Conservation (phyloP, 2,797 vertebrate genomes). For the Todus mexicanus region DNA sequence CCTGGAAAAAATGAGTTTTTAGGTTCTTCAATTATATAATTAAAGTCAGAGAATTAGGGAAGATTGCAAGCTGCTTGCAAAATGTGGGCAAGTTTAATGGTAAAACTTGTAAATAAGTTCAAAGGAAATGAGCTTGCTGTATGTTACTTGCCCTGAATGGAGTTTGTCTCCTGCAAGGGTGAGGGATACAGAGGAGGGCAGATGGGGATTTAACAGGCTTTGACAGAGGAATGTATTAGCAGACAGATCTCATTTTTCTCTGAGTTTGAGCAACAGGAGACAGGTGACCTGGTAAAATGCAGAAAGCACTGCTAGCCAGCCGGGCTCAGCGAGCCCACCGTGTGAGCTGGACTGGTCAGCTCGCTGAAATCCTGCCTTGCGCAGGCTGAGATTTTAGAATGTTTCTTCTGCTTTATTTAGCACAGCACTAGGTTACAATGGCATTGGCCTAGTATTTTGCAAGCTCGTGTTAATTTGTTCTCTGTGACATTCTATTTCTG, state of each 20-base stretch:
- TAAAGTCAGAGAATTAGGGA: conserved; percentile 79
- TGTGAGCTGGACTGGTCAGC: accelerated
- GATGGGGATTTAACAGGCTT: background rate
- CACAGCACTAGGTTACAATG: background rate
- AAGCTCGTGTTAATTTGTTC: background rate
- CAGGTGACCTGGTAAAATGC: background rate
- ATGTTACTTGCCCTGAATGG: conserved; percentile 17
- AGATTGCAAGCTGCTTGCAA: conserved; percentile 79
- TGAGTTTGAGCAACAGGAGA: background rate
- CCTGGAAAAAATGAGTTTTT: conserved; percentile 81
- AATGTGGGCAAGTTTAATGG: conserved; percentile 76
- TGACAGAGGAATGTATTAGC: background rate
- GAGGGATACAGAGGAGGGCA: background rate
- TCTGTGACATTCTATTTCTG: background rate
- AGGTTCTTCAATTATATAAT: conserved; percentile 81
- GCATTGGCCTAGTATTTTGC: background rate
- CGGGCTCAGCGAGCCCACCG: background rate
- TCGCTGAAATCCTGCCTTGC: background rate
- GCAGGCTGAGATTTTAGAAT: background rate
- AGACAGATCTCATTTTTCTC: background rate
- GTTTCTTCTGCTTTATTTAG: background rate
- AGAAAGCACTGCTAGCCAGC: background rate
- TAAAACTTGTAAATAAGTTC: conserved; percentile 79
- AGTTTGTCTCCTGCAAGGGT: background rate
- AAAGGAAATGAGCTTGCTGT: conserved; percentile 57